phyloP scores from a whole-genome alignment of 2,888 invertebrate species.

The Mimachlamys varia region DNA sequence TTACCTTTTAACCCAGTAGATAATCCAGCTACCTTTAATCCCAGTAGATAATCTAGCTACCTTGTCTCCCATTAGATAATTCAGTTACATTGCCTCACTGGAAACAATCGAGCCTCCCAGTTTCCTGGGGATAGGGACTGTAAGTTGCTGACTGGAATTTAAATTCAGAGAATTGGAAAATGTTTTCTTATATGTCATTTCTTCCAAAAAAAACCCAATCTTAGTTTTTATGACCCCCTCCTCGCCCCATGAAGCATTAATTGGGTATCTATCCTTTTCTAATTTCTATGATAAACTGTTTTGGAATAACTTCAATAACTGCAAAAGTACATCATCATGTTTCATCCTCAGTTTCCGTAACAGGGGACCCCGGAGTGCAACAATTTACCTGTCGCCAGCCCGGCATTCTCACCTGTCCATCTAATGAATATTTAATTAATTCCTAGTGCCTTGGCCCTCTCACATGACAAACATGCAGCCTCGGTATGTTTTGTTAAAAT shows the following conservation, averaged over 20 bases:
- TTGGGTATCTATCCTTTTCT: too few species aligned
- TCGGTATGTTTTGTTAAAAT: conserved; percentile 2
- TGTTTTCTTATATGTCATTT: too few species aligned
- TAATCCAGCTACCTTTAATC: too few species aligned
- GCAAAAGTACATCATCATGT: conserved; percentile 13
- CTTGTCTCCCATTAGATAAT: neutral
- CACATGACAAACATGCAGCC: conserved; percentile 19
- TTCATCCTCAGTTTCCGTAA: conserved; percentile 9
- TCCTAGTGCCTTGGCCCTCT: conserved; percentile 20
- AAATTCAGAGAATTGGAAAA: too few species aligned
- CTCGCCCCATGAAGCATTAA: too few species aligned
- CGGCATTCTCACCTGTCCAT: conserved; percentile 10
- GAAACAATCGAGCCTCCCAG: neutral
- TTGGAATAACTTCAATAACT: neutral
- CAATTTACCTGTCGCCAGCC: conserved; percentile 34
- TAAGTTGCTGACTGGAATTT: too few species aligned
- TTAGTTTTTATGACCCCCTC: too few species aligned
- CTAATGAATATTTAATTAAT: conserved; percentile 36
- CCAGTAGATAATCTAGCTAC: neutral
- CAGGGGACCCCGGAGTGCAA: conserved; percentile 11
- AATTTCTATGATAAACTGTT: too few species aligned
- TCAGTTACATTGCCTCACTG: neutral
- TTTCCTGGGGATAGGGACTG: neutral
- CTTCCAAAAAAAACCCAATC: too few species aligned
- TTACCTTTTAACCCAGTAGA: too few species aligned